phyloP scores from a whole-genome alignment of 2,888 invertebrate genomes.

The Monoplex corrugatus region DNA sequence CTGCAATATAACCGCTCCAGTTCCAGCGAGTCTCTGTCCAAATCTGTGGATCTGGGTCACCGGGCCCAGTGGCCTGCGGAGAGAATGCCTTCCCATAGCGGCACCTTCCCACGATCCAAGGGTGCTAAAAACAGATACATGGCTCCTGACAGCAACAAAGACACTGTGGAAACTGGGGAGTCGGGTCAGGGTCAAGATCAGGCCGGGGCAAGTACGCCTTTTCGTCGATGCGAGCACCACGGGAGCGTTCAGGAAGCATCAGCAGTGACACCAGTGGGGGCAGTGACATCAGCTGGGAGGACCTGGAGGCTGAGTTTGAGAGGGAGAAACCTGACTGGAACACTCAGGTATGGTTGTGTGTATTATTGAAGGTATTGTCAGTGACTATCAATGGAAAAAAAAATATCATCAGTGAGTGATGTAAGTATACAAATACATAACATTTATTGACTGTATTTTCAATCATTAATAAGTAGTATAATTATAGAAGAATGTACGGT shows the following conservation, averaged over 20 bases:
- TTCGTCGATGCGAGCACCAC: conserved; percentile 61
- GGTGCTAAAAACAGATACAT: conserved; percentile 30
- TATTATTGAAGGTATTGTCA: too few relatives aligned
- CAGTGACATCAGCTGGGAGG: conserved; percentile 71
- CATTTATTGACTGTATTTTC: too few relatives aligned
- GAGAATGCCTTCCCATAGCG: conserved; percentile 47
- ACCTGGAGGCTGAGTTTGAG: conserved; percentile 59
- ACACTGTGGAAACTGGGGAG: conserved; percentile 47
- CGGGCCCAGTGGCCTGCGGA: conserved; percentile 41
- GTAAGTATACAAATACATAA: too few relatives aligned
- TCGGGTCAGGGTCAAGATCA: conserved; percentile 28
- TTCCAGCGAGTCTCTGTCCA: conserved; percentile 54
- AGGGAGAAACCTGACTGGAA: conserved; percentile 69
- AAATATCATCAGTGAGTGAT: too few relatives aligned
- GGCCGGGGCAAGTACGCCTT: conserved; percentile 48
- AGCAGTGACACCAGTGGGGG: conserved; percentile 71
- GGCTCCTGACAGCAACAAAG: conserved; percentile 49
- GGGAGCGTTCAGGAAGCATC: conserved; percentile 72
- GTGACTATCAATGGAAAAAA: too few relatives aligned
- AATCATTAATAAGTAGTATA: too few relatives aligned
- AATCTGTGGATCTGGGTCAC: conserved; percentile 47
- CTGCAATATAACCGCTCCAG: conserved; percentile 53
- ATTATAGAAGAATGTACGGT: too few relatives aligned
- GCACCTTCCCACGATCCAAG: conserved; percentile 54
- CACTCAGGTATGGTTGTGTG: conserved; percentile 72